A percentile compares a stretch with the other conserved stretches of the same genome.
phyloP scores from a whole-genome alignment of 2,888 invertebrate genomes.

The Nudaria mundana region DNA sequence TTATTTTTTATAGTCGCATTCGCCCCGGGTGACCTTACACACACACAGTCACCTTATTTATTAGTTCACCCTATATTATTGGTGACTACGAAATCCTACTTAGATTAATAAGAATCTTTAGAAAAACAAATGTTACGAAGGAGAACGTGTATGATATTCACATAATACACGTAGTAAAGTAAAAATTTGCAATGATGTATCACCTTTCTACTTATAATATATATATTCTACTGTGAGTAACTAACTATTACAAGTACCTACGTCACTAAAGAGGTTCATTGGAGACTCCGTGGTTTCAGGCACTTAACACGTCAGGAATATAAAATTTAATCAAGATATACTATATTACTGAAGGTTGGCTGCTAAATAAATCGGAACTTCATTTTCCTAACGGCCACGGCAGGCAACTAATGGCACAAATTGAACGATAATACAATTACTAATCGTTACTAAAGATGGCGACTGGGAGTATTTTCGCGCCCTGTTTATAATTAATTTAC shows the following conservation, averaged over 20 bases:
- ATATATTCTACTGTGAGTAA: not conserved
- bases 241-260: not conserved
- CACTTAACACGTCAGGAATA: constrained; percentile 17
- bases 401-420: constrained; percentile 33
- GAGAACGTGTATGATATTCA: no score
- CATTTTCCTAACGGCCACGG: constrained; percentile 23
- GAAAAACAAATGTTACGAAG: no score
- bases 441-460: constrained; percentile 37
- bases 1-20: no score
- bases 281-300: no score
- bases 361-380: constrained; percentile 35
- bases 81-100: no score
- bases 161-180: no score
- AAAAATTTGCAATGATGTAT: no score
- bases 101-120: no score
- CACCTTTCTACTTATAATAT: not conserved
- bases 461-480: constrained; percentile 27
- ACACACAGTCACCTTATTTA: no score
- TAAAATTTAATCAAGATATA: constrained; percentile 32
- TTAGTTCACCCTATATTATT: no score
- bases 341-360: constrained; percentile 27
- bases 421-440: constrained; percentile 46
- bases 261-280: no score
- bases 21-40: no score
- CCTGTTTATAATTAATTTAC: constrained; percentile 46